Evolutionary conservation across 2,113 vertebrate species (phyloP), one percentile per base, ranked within the genome.

Genomic region (Tragelaphus buxtoni): DNA sequence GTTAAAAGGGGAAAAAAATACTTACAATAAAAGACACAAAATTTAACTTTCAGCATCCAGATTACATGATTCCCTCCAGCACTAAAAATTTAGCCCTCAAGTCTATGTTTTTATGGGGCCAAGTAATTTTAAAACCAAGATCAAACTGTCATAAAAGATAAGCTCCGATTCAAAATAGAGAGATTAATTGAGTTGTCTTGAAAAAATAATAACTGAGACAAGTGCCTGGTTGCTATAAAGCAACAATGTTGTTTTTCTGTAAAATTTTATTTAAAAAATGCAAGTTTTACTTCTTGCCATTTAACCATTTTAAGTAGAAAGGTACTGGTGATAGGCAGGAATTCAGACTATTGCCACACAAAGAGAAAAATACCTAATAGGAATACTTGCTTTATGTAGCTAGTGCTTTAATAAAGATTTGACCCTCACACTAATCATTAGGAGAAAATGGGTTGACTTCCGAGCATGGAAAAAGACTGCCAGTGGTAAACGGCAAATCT

Each of bases 101-200:
- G 28, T 86, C 35, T 28, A 56, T 49, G 30, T 77, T 82, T 94
- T 89, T 45, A 93, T 26, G 24, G 35, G 49, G 20, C 4, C 35
- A 92, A 92, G 45, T 76, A 65, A 90, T 80, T 72, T 72, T 72
- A 39, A 88, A 96, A 53, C 42, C 53, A 80, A 92, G 45, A 84
- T 77, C 58, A 90, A 92, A 81, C 47, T 49, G 39, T 94, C 93
- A 76, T 93, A 90, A 90, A 94, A 93, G 87, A 91, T 65, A 77
- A 82, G 35, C 58, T 91, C 65, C 60, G 42, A 42, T 2, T 94
- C 32, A 83, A 94, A 92, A 83, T 1, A 80, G 53, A 95, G 90
- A 94, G 30, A 61, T 42, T 74, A 83, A 90, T 5, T 90, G 55
- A 95, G 72, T 9, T 90, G 24, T 69, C 88, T 84, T 95, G 32